Conservation (phyloP, 2,797 vertebrate species). For the Spondyliosoma cantharus region DNA sequence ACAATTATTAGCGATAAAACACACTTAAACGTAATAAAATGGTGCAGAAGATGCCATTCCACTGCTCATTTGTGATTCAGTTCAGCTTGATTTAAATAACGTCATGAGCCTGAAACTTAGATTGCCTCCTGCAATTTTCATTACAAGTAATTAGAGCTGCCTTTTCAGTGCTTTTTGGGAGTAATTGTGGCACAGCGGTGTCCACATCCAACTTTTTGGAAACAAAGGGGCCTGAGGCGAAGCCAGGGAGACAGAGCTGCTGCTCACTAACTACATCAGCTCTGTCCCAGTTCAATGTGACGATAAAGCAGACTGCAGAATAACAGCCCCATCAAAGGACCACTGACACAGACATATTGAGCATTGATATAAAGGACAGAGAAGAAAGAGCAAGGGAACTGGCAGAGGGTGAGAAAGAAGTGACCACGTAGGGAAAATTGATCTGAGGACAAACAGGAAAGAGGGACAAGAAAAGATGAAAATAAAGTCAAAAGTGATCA, state of each 20-base stretch:
- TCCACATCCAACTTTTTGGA: conserved; percentile 34
- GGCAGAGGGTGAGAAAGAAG: conserved; percentile 23
- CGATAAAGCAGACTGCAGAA: conserved; percentile 40
- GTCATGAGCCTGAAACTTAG: conserved; percentile 3
- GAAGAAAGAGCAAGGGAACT: background rate
- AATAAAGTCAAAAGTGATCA: background rate
- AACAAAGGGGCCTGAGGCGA: conserved; percentile 27
- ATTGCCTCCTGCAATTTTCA: conserved; percentile 14
- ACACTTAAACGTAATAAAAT: background rate
- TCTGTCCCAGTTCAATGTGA: conserved; percentile 38
- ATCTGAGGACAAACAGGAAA: conserved; percentile 23
- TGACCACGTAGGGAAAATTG: conserved; percentile 2
- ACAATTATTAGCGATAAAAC: conserved; percentile 16
- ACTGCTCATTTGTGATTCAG: conserved; percentile 32
- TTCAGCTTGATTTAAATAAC: conserved; percentile 36
- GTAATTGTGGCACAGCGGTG: background rate
- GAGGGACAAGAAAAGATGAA: conserved; percentile 6
- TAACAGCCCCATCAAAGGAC: conserved; percentile 11
- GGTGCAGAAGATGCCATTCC: background rate
- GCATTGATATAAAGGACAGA: conserved; percentile 21
- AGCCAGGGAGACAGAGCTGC: conserved; percentile 9
- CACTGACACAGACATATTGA: conserved; percentile 19
- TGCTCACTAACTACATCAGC: conserved; percentile 49
- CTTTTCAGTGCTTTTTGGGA: background rate
- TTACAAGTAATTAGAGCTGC: conserved; percentile 20